Percentiles rank a stretch among this genome's conserved stretches.
Conservation (phyloP, 2,797 vertebrate species). For the Phyllotis vaccarum region DNA sequence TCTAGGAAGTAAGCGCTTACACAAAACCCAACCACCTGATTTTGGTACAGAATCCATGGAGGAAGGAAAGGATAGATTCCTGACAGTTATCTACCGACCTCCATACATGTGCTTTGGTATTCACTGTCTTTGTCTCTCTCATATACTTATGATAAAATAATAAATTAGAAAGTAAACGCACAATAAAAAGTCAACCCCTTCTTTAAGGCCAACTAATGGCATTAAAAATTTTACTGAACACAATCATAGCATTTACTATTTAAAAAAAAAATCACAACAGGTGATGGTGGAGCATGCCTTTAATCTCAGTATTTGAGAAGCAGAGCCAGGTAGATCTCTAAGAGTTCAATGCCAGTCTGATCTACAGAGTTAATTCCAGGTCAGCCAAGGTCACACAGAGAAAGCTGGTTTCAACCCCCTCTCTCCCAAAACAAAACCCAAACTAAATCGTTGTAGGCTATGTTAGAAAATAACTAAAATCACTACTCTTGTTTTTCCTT, state of each 20-base stretch:
- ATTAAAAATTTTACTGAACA: conserved; percentile 14
- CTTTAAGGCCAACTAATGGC: neutral
- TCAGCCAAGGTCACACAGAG: no score
- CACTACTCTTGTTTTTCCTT: neutral
- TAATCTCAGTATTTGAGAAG: no score
- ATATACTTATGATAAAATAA: neutral
- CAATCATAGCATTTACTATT: neutral
- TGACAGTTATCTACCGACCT: neutral
- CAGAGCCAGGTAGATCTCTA: no score
- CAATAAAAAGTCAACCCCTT: neutral
- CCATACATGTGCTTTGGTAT: no score
- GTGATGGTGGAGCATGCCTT: no score
- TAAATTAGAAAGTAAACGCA: neutral
- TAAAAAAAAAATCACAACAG: neutral
- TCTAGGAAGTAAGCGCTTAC: neutral
- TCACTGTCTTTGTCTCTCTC: neutral
- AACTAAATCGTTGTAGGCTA: neutral
- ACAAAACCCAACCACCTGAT: neutral
- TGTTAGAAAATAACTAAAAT: neutral
- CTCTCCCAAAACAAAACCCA: no score
- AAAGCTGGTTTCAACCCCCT: no score
- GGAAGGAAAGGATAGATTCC: neutral
- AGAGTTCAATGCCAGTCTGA: no score
- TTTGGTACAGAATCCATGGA: neutral
- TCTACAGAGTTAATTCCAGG: no score